phyloP scores from a whole-genome alignment of 1,140 invertebrate genomes.

The Trialeurodes vaporariorum region DNA sequence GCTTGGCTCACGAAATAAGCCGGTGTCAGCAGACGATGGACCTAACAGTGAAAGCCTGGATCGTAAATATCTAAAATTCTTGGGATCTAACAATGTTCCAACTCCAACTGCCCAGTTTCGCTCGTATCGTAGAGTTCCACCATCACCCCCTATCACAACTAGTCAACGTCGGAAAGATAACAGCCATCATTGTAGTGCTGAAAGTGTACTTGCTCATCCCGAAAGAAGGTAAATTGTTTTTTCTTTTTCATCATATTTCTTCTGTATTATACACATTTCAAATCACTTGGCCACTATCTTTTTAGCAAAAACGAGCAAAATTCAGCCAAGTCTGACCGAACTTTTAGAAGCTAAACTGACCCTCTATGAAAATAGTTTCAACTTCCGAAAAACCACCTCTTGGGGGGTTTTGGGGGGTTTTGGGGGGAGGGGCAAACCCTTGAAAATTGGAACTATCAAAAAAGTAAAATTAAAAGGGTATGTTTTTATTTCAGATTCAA shows the following conservation, averaged over 20 bases:
- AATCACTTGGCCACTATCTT: too few species aligned
- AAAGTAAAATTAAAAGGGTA: too few species aligned
- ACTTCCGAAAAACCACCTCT: conserved; percentile 10
- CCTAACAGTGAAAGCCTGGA: conserved; percentile 44
- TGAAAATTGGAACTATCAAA: too few species aligned
- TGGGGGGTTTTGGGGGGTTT: too few species aligned
- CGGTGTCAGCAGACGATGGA: conserved; percentile 27
- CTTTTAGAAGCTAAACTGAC: not conserved
- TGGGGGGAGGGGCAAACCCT: too few species aligned
- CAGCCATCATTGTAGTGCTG: conserved; percentile 8
- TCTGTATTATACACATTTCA: too few species aligned
- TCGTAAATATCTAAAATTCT: conserved; percentile 53
- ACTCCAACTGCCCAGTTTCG: conserved; percentile 65
- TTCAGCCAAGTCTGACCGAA: not conserved
- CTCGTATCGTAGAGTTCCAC: conserved; percentile 51
- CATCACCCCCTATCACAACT: conserved; percentile 16
- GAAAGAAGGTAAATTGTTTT: conserved; percentile 13
- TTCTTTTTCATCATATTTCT: too few species aligned
- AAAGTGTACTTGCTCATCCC: conserved; percentile 15
- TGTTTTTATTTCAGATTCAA: too few species aligned
- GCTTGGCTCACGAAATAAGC: conserved; percentile 35
- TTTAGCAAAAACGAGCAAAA: too few species aligned
- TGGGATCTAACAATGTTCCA: conserved; percentile 47
- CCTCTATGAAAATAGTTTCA: conserved; percentile 2
- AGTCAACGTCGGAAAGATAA: conserved; percentile 7